Conservation (phyloP, 2,113 vertebrate species). For the Vanacampus margaritifer region DNA sequence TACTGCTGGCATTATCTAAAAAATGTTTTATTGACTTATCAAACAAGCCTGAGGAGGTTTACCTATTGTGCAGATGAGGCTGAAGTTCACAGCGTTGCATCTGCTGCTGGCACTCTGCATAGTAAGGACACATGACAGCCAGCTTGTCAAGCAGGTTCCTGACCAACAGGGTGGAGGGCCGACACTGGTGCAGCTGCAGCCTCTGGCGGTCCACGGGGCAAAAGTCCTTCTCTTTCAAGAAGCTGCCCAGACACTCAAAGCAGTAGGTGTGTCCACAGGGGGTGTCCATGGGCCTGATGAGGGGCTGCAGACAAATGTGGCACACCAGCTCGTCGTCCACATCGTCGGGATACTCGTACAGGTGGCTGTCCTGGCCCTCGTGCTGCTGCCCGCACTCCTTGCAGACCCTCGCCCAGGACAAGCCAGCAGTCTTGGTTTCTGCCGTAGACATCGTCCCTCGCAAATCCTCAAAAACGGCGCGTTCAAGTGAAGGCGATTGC, state of each 20-base stretch:
- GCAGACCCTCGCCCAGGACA: conserved; percentile 73
- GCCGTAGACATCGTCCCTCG: conserved; percentile 63
- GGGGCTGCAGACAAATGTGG: conserved; percentile 89
- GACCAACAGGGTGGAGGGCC: conserved; percentile 85
- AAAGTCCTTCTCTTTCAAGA: conserved; percentile 86
- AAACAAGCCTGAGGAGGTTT: conserved; percentile 6
- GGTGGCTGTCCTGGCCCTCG: conserved; percentile 78
- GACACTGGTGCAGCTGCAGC: conserved; percentile 82
- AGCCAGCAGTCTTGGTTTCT: conserved; percentile 57
- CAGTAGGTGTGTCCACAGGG: conserved; percentile 90
- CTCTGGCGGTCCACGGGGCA: conserved; percentile 87
- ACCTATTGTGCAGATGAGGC: conserved; percentile 90
- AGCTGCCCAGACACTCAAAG: conserved; percentile 84
- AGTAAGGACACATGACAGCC: conserved; percentile 79
- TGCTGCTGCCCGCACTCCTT: conserved; percentile 85
- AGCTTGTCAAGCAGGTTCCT: conserved; percentile 88
- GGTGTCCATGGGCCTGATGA: conserved; percentile 88
- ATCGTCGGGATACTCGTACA: conserved; percentile 89
- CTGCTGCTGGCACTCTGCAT: conserved; percentile 74
- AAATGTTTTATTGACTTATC: not conserved
- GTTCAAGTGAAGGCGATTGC: conserved; percentile 9
- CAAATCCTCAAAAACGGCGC: not conserved
- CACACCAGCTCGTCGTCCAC: conserved; percentile 89
- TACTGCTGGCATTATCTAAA: not conserved
- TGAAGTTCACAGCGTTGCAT: conserved; percentile 91